A percentile compares a stretch with the other conserved stretches of the same genome.
Evolutionary conservation across 2,888 invertebrate genomes (phyloP).

Genomic region (Exocentrus adspersus): DNA sequence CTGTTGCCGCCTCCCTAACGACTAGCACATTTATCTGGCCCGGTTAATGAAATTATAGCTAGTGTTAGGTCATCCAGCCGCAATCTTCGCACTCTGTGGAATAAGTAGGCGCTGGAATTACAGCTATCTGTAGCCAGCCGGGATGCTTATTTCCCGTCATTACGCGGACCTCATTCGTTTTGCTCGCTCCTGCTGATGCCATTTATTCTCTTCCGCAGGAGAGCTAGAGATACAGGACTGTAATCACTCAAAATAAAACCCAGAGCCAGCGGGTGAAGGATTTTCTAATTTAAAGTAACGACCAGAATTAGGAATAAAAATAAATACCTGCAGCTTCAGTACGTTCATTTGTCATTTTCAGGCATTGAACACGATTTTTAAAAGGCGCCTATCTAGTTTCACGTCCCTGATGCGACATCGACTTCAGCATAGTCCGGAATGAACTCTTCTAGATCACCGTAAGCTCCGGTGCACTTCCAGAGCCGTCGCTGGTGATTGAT

Average conservation of each 20-base stretch:
- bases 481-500: constrained; percentile 43
- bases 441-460: constrained; percentile 12
- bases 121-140: constrained; percentile 45
- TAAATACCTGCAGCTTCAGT: too few relatives aligned
- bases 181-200: constrained; percentile 36
- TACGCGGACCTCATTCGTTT: constrained; percentile 51
- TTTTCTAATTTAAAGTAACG: not conserved
- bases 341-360: too few relatives aligned
- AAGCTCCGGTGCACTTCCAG: constrained; percentile 18
- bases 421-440: too few relatives aligned
- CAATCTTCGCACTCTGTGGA: constrained; percentile 52
- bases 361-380: too few relatives aligned
- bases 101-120: constrained; percentile 50
- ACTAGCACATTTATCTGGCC: constrained; percentile 66
- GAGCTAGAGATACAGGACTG: not conserved
- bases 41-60: constrained; percentile 70
- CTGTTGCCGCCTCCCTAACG: constrained; percentile 56
- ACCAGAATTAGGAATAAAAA: too few relatives aligned
- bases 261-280: not conserved
- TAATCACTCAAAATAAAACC: not conserved
- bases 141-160: constrained; percentile 49
- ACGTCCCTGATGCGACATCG: too few relatives aligned
- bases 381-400: too few relatives aligned
- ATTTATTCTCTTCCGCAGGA: constrained; percentile 37
- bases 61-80: constrained; percentile 58